phyloP scores from a whole-genome alignment of 2,797 vertebrate genomes.

The Synaphobranchus kaupii region DNA sequence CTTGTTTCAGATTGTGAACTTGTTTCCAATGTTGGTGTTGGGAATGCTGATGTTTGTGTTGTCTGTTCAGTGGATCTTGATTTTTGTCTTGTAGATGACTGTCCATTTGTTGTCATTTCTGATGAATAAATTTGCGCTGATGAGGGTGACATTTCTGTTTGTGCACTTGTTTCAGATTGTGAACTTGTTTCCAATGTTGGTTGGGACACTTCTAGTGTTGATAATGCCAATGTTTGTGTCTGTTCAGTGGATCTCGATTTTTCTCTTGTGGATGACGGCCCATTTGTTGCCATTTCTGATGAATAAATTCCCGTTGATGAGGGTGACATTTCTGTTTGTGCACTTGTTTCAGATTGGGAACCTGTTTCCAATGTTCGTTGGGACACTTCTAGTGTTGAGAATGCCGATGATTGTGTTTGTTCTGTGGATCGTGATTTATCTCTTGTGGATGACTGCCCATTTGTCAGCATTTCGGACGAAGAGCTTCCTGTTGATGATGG shows the following conservation, averaged over 20 bases:
- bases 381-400: neutral
- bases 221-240: neutral
- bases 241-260: neutral
- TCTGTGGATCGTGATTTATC: neutral
- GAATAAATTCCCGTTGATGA: too few species aligned
- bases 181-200: neutral
- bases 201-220: too few species aligned
- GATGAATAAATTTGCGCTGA: too few species aligned
- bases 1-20: too few species aligned
- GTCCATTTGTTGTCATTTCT: too few species aligned
- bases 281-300: neutral
- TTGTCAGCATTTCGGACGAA: neutral
- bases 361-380: neutral
- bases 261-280: neutral
- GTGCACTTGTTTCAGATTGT: too few species aligned
- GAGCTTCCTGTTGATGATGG: neutral
- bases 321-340: neutral
- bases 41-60: too few species aligned
- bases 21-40: too few species aligned
- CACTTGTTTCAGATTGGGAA: neutral
- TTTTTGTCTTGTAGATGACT: too few species aligned
- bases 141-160: too few species aligned
- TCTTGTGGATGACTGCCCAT: neutral
- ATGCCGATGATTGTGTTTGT: neutral
- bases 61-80: too few species aligned